phyloP scores from a whole-genome alignment of 2,113 vertebrate genomes.

The Columba janthina region DNA sequence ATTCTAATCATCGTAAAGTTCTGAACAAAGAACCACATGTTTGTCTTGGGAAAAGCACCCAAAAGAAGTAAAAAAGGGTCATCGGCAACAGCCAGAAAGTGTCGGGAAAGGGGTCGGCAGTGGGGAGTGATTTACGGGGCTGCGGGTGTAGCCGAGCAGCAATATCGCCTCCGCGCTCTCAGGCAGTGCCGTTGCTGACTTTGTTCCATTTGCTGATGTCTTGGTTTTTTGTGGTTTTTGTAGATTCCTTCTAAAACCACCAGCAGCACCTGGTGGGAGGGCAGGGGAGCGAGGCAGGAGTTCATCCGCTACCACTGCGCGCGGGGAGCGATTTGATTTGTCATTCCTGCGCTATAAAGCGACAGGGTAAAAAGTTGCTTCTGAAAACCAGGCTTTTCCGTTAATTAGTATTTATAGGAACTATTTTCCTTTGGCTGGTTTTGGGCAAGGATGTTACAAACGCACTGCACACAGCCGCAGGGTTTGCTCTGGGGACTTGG shows the following conservation, averaged over 20 bases:
- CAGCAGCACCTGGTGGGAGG: not conserved
- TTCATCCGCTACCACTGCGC: not conserved
- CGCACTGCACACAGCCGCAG: no score
- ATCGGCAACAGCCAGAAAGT: not conserved
- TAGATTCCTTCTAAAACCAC: conserved; percentile 14
- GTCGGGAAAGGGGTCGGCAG: not conserved
- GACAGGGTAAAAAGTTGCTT: not conserved
- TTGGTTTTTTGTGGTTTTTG: not conserved
- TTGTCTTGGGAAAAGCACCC: not conserved
- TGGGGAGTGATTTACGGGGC: not conserved
- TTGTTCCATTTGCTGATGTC: not conserved
- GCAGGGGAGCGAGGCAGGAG: not conserved
- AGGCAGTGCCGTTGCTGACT: not conserved
- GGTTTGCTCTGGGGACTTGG: no score
- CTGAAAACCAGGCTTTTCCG: not conserved
- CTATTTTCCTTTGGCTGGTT: not conserved
- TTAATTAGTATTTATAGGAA: not conserved
- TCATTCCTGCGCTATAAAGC: not conserved
- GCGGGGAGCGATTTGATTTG: not conserved
- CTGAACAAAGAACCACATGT: not conserved
- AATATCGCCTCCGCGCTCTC: not conserved
- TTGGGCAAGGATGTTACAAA: not conserved
- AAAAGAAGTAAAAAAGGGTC: not conserved
- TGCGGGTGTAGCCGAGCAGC: not conserved
- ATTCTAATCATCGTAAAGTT: not conserved